Conservation (phyloP, 2,113 vertebrate species). For the Caloenas nicobarica region DNA sequence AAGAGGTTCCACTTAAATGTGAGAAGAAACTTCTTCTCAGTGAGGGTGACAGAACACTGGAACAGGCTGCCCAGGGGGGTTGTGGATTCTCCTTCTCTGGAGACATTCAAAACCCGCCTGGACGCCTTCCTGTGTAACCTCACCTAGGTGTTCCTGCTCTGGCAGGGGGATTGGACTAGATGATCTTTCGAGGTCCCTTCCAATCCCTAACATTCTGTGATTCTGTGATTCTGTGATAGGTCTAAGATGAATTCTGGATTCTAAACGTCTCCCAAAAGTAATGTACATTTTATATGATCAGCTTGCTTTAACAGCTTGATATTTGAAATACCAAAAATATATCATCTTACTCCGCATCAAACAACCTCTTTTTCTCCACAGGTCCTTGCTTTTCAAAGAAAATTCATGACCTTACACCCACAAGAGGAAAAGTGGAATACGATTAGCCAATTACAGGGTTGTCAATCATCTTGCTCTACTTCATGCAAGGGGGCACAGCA, state of each 20-base stretch:
- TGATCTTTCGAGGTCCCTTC: too few relatives aligned
- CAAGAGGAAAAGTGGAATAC: background rate
- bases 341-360: background rate
- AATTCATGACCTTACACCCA: background rate
- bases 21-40: too few relatives aligned
- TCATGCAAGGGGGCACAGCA: accelerated
- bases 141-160: too few relatives aligned
- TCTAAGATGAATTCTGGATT: background rate
- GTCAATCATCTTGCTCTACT: background rate
- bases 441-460: background rate
- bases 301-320: background rate
- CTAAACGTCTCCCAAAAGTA: background rate
- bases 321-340: background rate
- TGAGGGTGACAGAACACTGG: too few relatives aligned
- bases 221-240: too few relatives aligned
- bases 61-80: too few relatives aligned
- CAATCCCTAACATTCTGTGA: too few relatives aligned
- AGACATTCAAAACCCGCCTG: too few relatives aligned
- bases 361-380: background rate
- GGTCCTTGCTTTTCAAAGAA: background rate
- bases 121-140: too few relatives aligned
- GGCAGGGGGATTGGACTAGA: too few relatives aligned
- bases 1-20: too few relatives aligned
- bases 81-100: too few relatives aligned
- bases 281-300: background rate